These are phyloP conservation scores for Ectemnius continuus DNA, from an alignment of 2,888 invertebrate genomes.

Conservation along the genomic window DNA sequence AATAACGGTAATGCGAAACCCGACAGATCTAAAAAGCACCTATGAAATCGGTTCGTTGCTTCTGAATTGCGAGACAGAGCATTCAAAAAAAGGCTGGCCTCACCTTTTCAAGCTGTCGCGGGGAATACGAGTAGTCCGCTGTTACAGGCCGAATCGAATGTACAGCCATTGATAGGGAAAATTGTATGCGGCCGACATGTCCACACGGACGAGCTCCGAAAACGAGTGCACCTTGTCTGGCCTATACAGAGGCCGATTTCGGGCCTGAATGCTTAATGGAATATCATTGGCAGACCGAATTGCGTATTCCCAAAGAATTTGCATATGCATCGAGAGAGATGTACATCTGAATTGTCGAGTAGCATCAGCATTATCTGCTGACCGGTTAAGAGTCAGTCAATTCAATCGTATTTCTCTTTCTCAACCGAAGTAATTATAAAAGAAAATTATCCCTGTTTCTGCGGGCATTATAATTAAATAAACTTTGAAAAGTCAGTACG, in stretches of 20 bases:
- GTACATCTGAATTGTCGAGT: too few species aligned
- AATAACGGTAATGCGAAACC: neutral
- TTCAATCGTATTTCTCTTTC: too few species aligned
- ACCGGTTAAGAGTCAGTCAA: neutral
- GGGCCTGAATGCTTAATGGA: neutral
- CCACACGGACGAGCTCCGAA: neutral
- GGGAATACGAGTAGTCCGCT: conserved; percentile 8
- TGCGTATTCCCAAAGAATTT: neutral
- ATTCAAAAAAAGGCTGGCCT: conserved; percentile 2
- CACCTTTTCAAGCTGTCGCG: conserved; percentile 14
- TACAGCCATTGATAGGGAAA: conserved; percentile 4
- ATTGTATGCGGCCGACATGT: conserved; percentile 2
- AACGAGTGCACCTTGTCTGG: neutral
- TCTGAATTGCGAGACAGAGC: neutral
- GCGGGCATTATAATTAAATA: too few species aligned
- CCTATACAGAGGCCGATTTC: conserved; percentile 3
- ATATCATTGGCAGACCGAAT: conserved; percentile 32
- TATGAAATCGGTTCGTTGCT: neutral
- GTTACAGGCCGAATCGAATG: conserved; percentile 4
- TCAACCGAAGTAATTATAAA: too few species aligned
- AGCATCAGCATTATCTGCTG: too few species aligned
- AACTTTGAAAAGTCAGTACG: too few species aligned
- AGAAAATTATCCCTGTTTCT: too few species aligned
- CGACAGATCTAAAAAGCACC: neutral
- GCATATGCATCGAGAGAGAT: too few species aligned